Base-by-base conservation (phyloP, 2,797 vertebrate genomes). In the Sebastes alutus region DNA sequence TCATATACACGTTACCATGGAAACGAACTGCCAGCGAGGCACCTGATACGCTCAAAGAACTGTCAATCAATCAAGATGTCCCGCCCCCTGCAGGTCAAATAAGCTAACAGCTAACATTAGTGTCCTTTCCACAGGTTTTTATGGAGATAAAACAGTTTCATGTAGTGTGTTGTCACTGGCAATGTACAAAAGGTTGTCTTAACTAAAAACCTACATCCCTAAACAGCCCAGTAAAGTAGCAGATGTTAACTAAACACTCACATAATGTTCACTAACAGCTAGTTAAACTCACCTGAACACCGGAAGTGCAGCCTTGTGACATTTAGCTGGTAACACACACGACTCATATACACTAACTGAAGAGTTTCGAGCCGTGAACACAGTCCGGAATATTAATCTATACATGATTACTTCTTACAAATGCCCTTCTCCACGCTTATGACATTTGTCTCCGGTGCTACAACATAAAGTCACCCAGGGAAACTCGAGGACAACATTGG, bases 261-360 rank as follows among this genome's bases (percentile, higher is more conserved):
- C 22, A 11, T 46, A 22, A 22, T 58, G 20, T 69, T 68, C 23
- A 75, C 11, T 73, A 7, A 16, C 13, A n/a, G 4, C 0, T 0
- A 6, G 12, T n/a, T n/a, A 82, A 20, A 82, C 92, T 89, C 68
- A 96, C 96, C 95, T 90, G 25, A 75, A 85, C 56, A 77, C 71
- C 3, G 78, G 42, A 63, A 75, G 22, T 2, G 68, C 16, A 3
- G 75, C 5, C 13, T 9, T 79, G 32, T 90, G 76, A 68, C 77
- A 88, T 89, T 87, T 90, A 20, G 58, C 14, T 27, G 72, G 7
- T 16, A 74, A 76, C 23, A 78, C 29, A 75, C 42, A 72, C 1
- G 33, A 70, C 8, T 88, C 83, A 9, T 52, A 81, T 0, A 85
- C n/a, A 67, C 23, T 27, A n/a, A 60, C 56, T 29, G 89, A 74